phyloP scores from a whole-genome alignment of 2,797 vertebrate genomes.

The Amniataba percoides region DNA sequence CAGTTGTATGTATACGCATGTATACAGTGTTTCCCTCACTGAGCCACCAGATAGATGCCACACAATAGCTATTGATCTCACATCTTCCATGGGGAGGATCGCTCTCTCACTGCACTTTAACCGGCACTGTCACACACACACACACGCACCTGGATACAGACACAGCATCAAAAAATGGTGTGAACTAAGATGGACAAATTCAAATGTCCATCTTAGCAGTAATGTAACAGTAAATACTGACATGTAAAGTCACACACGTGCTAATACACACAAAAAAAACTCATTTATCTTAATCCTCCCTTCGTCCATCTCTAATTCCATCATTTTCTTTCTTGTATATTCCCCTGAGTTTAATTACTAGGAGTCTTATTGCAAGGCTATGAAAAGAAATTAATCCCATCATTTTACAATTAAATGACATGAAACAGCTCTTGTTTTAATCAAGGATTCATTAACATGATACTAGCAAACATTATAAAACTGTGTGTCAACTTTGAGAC shows the following conservation, averaged over 20 bases:
- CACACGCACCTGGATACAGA: background rate
- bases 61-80: slow-evolving; percentile 34
- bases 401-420: slow-evolving; percentile 61
- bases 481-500: background rate
- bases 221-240: slow-evolving; percentile 22
- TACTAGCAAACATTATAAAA: slow-evolving; percentile 31
- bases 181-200: background rate
- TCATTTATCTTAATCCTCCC: slow-evolving; percentile 11
- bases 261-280: slow-evolving; percentile 17
- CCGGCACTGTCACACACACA: background rate
- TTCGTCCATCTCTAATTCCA: background rate
- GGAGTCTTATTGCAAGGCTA: slow-evolving; percentile 44
- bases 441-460: slow-evolving; percentile 54
- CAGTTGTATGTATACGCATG: background rate
- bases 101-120: background rate
- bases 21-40: background rate
- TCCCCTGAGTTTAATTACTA: slow-evolving; percentile 66
- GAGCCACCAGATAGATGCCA: slow-evolving; percentile 7
- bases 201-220: too few species aligned
- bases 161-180: background rate
- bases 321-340: slow-evolving; percentile 33
- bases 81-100: slow-evolving; percentile 19
- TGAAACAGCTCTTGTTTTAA: slow-evolving; percentile 60
- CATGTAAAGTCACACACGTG: slow-evolving; percentile 2
- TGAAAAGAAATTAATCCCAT: slow-evolving; percentile 59